Evolutionary conservation across 2,113 vertebrate genomes (phyloP).

Genomic region (Butorides virescens): DNA sequence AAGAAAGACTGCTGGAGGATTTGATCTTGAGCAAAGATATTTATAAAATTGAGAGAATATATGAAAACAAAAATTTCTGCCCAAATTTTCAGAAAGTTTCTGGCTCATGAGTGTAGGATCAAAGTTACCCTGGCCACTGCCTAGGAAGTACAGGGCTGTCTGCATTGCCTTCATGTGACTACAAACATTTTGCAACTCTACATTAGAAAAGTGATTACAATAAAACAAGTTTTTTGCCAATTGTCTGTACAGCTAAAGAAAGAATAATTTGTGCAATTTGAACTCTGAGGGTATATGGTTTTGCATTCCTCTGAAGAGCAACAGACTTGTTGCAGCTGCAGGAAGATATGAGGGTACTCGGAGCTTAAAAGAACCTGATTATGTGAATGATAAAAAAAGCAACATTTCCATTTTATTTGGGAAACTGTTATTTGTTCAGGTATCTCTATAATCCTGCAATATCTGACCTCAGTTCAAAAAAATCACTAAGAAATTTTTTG

Average conservation of each 20-base stretch:
- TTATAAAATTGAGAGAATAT: not conserved
- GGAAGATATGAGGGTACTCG: not conserved
- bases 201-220: not conserved
- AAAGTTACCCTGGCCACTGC: not conserved
- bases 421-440: not conserved
- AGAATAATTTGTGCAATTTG: not conserved
- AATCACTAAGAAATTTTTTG: not conserved
- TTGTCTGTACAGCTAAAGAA: not conserved
- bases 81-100: not conserved
- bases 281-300: not conserved
- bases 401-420: not conserved
- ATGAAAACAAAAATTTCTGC: not conserved
- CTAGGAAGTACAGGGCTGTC: not conserved
- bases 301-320: not conserved
- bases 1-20: not conserved
- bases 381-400: not conserved
- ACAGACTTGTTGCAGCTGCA: not conserved
- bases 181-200: not conserved
- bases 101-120: not conserved
- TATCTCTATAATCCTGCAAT: not conserved
- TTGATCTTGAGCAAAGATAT: not conserved
- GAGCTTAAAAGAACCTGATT: not conserved
- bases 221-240: not conserved
- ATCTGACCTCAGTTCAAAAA: not conserved
- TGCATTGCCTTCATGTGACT: not conserved